Evolutionary conservation across 2,113 vertebrate genomes (phyloP), one percentile per base, ranked within the genome.

Genomic region (Chiloscyllium plagiosum): DNA sequence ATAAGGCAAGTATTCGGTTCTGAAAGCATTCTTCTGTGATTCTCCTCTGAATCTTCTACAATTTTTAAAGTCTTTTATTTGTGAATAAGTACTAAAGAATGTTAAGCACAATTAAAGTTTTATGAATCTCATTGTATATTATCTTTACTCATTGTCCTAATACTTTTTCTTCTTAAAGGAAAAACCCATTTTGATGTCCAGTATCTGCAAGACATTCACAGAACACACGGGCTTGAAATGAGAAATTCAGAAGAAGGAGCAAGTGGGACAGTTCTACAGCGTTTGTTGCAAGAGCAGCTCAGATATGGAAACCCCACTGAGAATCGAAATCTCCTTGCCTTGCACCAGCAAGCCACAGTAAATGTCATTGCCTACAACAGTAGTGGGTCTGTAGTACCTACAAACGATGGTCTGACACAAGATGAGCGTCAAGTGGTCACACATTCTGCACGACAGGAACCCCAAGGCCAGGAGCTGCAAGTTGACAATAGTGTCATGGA

Each of bases 211-310:
- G 98, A 98, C 97, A 97, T 98, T 97, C 97, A 97, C 96, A 96
- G 96, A 61, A 96, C 96, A 76, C 96, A 97, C n/a, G 97, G 97
- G 97, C 97, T 98, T 97, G 98, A 98, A 97, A 99, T 99, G 99
- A 99, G 99, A 98, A 98, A 98, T 96, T 98, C 99, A 96, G 99
- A 99, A 96, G 99, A 99, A 87, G 96, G 97, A 0, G 97, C 98
- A 97, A 98, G 98, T 98, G 97, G 98, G 98, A 97, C 97, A 0
- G 99, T 99, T 96, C 98, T 99, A 96, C 99, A 99, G 97, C 98
- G 99, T 96, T 98, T 99, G 97, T 98, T 99, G 96, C 99, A 99
- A 98, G 99, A 99, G 97, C 99, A 99, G 97, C 99, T 99, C 97
- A 98, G 99, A 97, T 99, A 98, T 98, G 98, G 98, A 96, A 98